phyloP scores from a whole-genome alignment of 2,113 vertebrate species.

The Cromileptes altivelis region DNA sequence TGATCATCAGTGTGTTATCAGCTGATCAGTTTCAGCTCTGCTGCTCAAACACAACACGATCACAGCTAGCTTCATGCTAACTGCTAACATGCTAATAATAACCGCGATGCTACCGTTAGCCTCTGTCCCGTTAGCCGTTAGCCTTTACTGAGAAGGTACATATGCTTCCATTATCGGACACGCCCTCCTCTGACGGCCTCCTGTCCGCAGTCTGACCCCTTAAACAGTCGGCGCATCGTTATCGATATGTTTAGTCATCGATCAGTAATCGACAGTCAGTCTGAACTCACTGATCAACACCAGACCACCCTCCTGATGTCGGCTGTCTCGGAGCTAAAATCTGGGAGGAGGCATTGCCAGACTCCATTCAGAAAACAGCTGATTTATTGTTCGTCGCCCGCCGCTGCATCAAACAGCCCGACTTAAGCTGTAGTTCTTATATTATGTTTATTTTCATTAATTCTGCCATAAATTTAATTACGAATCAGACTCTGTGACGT shows the following conservation, averaged over 20 bases:
- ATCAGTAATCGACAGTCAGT: too few species aligned
- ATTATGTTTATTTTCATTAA: too few species aligned
- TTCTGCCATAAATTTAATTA: too few species aligned
- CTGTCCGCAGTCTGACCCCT: not conserved
- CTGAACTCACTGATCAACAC: not conserved
- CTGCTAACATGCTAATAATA: not conserved
- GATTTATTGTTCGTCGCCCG: not conserved
- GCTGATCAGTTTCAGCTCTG: not conserved
- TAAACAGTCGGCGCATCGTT: too few species aligned
- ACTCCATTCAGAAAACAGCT: not conserved
- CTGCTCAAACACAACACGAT: not conserved
- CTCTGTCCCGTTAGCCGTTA: slow-evolving; percentile 10
- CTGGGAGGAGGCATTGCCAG: not conserved
- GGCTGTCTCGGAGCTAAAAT: too few species aligned
- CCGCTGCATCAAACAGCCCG: not conserved
- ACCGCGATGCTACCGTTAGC: not conserved
- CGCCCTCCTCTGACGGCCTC: not conserved
- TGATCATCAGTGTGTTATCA: not conserved
- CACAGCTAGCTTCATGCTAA: not conserved
- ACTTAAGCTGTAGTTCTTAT: too few species aligned
- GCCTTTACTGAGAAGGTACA: not conserved
- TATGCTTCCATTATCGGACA: slow-evolving; percentile 58
- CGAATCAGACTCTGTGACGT: not conserved
- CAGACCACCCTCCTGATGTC: not conserved
- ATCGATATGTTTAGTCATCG: not conserved